Conservation (phyloP, 2,797 vertebrate species). For the Gymnoscopelus braueri region DNA sequence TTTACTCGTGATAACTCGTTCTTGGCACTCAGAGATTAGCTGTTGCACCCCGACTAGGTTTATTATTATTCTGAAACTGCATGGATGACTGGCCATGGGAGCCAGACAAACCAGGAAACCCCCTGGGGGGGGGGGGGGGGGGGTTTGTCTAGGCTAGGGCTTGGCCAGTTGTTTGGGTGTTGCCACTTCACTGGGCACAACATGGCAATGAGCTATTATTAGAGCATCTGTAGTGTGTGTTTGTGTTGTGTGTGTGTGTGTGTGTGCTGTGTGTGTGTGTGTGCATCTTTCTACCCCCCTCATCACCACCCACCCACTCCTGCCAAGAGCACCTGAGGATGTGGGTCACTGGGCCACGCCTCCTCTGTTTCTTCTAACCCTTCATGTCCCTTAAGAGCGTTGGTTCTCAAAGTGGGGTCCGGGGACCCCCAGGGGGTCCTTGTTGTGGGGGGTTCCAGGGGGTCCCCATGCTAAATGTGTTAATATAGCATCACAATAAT, state of each 20-base stretch:
- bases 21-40: no score
- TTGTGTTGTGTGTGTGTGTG: constrained; percentile 4
- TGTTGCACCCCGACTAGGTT: no score
- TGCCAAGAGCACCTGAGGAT: constrained; percentile 28
- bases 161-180: constrained; percentile 31
- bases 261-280: constrained; percentile 10
- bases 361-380: neutral
- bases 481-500: no score
- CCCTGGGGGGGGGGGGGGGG: no score
- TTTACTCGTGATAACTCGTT: no score
- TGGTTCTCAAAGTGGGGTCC: no score
- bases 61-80: no score
- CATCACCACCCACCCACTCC: neutral
- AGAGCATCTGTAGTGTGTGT: constrained; percentile 35
- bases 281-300: neutral
- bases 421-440: no score
- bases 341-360: neutral
- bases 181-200: constrained; percentile 21
- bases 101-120: no score
- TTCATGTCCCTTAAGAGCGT: neutral
- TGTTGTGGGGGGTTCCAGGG: no score
- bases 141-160: constrained; percentile 4
- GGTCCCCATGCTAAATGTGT: no score
- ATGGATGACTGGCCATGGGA: no score
- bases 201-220: constrained; percentile 37